Percentiles rank a stretch among this genome's conserved stretches.
Conservation (phyloP, 2,113 vertebrate species). For the Plotosus lineatus region DNA sequence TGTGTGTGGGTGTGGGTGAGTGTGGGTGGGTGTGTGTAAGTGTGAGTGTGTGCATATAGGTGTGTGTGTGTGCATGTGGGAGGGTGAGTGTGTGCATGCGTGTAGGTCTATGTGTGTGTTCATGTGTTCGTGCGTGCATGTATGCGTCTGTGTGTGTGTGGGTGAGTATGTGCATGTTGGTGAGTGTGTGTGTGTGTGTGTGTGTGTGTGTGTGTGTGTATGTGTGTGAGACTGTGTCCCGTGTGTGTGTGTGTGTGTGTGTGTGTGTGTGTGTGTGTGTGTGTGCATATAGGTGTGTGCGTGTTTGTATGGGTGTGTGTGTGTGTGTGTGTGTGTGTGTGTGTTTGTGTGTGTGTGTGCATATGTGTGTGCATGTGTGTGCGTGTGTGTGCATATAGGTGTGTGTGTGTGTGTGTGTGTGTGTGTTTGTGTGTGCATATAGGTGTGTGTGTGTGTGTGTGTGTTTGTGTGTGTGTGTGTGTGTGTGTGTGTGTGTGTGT, state of each 20-base stretch:
- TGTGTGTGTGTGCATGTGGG: constrained; percentile 26
- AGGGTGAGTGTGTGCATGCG: neutral
- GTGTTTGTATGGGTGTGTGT: neutral
- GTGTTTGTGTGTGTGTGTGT: constrained; percentile 12
- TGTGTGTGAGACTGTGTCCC: too few species aligned
- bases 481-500: constrained; percentile 11
- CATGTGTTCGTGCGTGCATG: constrained; percentile 38
- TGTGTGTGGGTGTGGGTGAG: constrained; percentile 2
- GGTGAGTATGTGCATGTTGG: neutral
- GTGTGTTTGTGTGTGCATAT: too few species aligned
- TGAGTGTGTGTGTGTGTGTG: constrained; percentile 13
- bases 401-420: constrained; percentile 21
- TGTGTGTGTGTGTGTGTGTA: constrained; percentile 14
- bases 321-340: constrained; percentile 15
- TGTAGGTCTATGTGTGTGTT: constrained; percentile 51
- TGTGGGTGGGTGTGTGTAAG: constrained; percentile 43
- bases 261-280: constrained; percentile 20
- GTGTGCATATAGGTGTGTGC: constrained; percentile 27
- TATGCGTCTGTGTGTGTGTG: too few species aligned
- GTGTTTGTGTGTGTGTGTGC: constrained; percentile 23
- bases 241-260: constrained; percentile 13
- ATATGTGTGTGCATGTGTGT: constrained; percentile 21
- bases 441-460: too few species aligned
- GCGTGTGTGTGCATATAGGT: neutral
- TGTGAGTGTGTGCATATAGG: constrained; percentile 36